These are phyloP conservation scores for Oreochromis mossambicus DNA, from an alignment of 2,797 vertebrate species.

Conservation along the genomic window DNA sequence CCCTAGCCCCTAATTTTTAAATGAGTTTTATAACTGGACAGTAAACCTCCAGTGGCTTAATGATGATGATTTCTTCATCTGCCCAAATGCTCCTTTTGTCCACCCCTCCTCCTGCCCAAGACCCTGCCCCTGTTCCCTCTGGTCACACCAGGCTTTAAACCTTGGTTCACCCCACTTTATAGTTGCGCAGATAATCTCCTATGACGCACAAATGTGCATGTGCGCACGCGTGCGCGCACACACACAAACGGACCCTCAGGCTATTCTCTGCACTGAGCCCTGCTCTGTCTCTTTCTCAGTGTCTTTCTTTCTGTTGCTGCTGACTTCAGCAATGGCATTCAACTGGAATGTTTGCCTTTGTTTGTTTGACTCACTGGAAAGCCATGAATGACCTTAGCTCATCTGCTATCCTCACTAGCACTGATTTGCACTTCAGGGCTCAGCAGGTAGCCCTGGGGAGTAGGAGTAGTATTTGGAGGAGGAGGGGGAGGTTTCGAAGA, in stretches of 20 bases:
- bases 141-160: conserved; percentile 73
- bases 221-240: not conserved
- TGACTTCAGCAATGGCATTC: conserved; percentile 85
- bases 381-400: conserved; percentile 82
- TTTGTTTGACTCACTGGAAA: conserved; percentile 74
- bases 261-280: conserved; percentile 57
- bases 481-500: conserved; percentile 7
- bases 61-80: conserved; percentile 97
- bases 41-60: conserved; percentile 88
- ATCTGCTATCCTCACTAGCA: conserved; percentile 85
- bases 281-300: conserved; percentile 68
- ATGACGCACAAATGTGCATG: conserved; percentile 50
- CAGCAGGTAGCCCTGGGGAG: conserved; percentile 81
- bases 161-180: conserved; percentile 82
- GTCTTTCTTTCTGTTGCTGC: conserved; percentile 72
- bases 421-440: conserved; percentile 88
- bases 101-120: conserved; percentile 59
- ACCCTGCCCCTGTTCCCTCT: conserved; percentile 69
- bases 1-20: conserved; percentile 72
- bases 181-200: conserved; percentile 84
- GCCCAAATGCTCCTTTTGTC: conserved; percentile 94
- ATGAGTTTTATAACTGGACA: conserved; percentile 85
- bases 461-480: not conserved
- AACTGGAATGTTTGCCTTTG: conserved; percentile 88
- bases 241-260: conserved; percentile 42